Evolutionary conservation across 2,888 invertebrate genomes (phyloP).

Genomic region (Amiota minor): DNA sequence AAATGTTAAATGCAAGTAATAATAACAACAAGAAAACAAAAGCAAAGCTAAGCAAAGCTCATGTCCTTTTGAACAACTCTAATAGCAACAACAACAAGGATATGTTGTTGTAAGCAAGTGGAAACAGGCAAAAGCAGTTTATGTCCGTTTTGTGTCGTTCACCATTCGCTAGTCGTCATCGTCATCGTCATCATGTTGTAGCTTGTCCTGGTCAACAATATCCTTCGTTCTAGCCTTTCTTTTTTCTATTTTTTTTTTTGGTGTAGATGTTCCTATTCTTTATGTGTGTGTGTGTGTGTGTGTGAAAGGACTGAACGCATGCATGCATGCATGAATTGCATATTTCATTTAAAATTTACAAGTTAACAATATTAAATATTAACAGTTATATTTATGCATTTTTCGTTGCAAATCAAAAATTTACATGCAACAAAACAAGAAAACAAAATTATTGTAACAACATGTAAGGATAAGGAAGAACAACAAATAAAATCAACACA

Average conservation of each 20-base stretch:
- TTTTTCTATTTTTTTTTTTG: too few relatives aligned
- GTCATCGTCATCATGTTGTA: conserved; percentile 35
- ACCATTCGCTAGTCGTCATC: conserved; percentile 18
- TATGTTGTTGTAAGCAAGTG: conserved; percentile 28
- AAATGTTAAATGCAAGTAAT: too few relatives aligned
- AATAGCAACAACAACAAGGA: conserved; percentile 31
- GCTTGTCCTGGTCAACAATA: conserved; percentile 46
- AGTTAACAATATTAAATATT: conserved; percentile 70
- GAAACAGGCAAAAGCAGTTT: conserved; percentile 10
- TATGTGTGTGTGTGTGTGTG: not conserved
- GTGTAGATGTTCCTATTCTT: not conserved
- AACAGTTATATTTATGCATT: conserved; percentile 68
- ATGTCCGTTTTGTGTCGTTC: conserved; percentile 23
- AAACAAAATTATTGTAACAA: not conserved
- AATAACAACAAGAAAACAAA: too few relatives aligned
- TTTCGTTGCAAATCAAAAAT: conserved; percentile 65
- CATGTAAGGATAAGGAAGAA: not conserved
- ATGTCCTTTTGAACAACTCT: conserved; percentile 1
- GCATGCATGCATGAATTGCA: conserved; percentile 39
- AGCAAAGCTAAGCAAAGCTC: too few relatives aligned
- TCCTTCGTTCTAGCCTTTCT: too few relatives aligned
- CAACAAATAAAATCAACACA: not conserved
- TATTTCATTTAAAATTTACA: conserved; percentile 69
- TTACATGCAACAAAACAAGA: conserved; percentile 54
- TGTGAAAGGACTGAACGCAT: conserved; percentile 29